A percentile compares a stretch with the other conserved stretches of the same genome.
Conservation (phyloP, 2,888 invertebrate species). For the Morinoia aosen region DNA sequence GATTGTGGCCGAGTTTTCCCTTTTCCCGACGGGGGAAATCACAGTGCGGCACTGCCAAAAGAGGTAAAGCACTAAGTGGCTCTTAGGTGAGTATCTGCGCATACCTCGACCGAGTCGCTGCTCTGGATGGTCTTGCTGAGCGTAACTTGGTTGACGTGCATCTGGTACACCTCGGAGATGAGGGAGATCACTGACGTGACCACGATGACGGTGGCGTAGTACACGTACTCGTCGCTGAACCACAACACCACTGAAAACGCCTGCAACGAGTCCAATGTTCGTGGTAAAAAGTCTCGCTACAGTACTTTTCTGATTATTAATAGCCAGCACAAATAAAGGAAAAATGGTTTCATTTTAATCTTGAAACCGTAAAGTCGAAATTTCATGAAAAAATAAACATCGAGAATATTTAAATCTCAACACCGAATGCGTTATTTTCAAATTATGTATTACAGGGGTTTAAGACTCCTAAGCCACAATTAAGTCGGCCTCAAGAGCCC, state of each 20-base stretch:
- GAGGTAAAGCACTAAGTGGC: not conserved
- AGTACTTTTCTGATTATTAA: no score
- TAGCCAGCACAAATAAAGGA: no score
- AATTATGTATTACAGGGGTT: no score
- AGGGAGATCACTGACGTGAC: conserved; percentile 79
- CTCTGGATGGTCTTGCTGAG: conserved; percentile 91
- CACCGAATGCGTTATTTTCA: no score
- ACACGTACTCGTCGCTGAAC: conserved; percentile 90
- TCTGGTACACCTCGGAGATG: conserved; percentile 66
- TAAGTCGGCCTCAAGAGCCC: no score
- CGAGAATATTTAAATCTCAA: no score
- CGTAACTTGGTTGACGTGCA: conserved; percentile 85
- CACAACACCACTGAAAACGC: conserved; percentile 83
- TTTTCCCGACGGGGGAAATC: no score
- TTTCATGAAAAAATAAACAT: no score
- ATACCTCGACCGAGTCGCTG: conserved; percentile 81
- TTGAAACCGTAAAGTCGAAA: not conserved
- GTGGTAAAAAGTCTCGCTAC: not conserved
- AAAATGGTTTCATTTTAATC: not conserved
- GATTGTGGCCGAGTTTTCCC: no score
- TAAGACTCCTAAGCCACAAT: no score
- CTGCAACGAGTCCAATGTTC: conserved; percentile 68
- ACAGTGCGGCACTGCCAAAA: not conserved
- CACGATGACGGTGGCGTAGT: conserved; percentile 89
- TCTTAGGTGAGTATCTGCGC: not conserved